Conservation (phyloP, 2,888 invertebrate species). For the Ornithoptera priamus region DNA sequence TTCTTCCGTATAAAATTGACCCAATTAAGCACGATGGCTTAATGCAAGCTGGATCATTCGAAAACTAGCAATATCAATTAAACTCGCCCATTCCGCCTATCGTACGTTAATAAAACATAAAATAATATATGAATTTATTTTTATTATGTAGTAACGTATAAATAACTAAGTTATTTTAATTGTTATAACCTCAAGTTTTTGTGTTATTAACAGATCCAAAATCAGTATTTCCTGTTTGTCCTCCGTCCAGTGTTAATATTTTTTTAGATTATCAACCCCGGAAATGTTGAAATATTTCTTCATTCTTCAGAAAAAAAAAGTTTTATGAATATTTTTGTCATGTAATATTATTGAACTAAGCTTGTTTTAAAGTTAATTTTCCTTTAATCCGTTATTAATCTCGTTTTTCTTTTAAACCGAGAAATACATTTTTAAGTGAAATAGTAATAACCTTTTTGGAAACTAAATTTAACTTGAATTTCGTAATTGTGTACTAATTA, state of each 20-base stretch:
- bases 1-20: conserved; percentile 13
- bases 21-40: conserved; percentile 6
- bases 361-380: too few species aligned
- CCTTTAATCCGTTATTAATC: too few species aligned
- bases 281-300: too few species aligned
- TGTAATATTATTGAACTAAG: too few species aligned
- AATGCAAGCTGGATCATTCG: conserved; percentile 13
- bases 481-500: neutral
- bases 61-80: conserved; percentile 18
- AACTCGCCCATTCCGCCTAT: conserved; percentile 10
- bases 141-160: conserved; percentile 16
- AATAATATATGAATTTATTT: conserved; percentile 8
- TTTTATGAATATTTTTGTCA: too few species aligned
- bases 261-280: too few species aligned
- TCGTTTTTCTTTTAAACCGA: too few species aligned
- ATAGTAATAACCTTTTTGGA: too few species aligned
- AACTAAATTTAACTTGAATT: neutral
- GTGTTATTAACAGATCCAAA: neutral
- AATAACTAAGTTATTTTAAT: neutral
- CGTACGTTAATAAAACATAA: conserved; percentile 5
- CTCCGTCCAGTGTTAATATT: too few species aligned
- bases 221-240: too few species aligned
- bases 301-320: too few species aligned
- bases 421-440: too few species aligned
- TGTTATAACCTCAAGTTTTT: neutral